Conservation (phyloP, 2,113 vertebrate genomes). For the Hyla sarda region DNA sequence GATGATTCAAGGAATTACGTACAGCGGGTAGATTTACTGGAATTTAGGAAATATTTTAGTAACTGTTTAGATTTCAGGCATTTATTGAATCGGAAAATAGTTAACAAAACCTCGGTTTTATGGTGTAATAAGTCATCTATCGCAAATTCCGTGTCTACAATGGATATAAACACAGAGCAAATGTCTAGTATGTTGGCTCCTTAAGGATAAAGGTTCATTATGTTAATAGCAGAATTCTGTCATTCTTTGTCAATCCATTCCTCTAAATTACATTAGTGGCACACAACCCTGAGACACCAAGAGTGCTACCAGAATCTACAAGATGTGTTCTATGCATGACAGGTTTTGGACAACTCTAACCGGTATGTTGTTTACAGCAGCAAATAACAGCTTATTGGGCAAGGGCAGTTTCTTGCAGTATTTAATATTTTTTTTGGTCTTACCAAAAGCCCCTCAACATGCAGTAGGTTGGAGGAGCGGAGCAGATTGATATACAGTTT, state of each 20-base stretch:
- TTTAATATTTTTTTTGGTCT: too few species aligned
- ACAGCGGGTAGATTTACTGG: slow-evolving; percentile 27
- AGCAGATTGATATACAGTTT: too few species aligned
- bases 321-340: background rate
- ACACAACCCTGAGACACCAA: background rate
- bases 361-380: too few species aligned
- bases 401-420: too few species aligned
- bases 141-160: background rate
- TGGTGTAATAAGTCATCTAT: slow-evolving; percentile 13
- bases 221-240: background rate
- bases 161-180: slow-evolving; percentile 10
- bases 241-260: background rate
- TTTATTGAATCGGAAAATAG: slow-evolving; percentile 34
- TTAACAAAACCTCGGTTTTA: slow-evolving; percentile 1
- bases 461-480: too few species aligned
- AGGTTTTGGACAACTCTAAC: too few species aligned
- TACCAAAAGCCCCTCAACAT: too few species aligned
- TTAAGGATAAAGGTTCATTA: background rate
- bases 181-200: background rate
- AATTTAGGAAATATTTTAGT: slow-evolving; percentile 34
- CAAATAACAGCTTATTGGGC: too few species aligned
- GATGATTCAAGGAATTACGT: slow-evolving; percentile 36
- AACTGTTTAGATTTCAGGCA: slow-evolving; percentile 21
- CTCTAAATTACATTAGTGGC: background rate
- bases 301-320: background rate